Percentiles rank a stretch among this genome's conserved stretches.
phyloP scores from a whole-genome alignment of 1,140 invertebrate species.

The Zeugodacus cucurbitae region DNA sequence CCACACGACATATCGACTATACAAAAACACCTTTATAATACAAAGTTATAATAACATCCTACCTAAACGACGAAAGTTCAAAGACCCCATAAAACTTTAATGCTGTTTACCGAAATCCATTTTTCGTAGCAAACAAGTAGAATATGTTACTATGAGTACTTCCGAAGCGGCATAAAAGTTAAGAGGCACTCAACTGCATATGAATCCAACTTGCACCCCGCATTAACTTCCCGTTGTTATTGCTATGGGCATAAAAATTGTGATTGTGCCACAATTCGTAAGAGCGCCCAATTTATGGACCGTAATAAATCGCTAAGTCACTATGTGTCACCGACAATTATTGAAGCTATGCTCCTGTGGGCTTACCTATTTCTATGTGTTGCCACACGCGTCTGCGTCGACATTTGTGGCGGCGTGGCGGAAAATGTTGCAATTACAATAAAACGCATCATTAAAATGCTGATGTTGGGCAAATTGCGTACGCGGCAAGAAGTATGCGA shows the following conservation, averaged over 20 bases:
- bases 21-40: no score
- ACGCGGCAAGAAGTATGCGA: neutral
- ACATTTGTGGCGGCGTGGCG: neutral
- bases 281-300: neutral
- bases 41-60: no score
- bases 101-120: no score
- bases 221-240: neutral
- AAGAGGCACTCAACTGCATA: neutral
- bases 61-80: no score
- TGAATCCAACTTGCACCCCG: neutral
- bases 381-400: neutral
- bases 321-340: neutral
- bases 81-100: no score
- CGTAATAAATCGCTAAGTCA: neutral
- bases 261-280: neutral
- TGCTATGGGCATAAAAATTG: neutral
- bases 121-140: neutral
- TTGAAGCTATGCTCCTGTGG: neutral
- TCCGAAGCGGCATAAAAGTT: neutral
- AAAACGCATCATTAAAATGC: conserved; percentile 14
- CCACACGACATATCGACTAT: no score
- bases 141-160: neutral
- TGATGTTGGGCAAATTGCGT: neutral
- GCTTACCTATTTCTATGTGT: neutral
- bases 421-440: conserved; percentile 15